phyloP scores from a whole-genome alignment of 2,888 invertebrate genomes.

The Parnassius apollo region DNA sequence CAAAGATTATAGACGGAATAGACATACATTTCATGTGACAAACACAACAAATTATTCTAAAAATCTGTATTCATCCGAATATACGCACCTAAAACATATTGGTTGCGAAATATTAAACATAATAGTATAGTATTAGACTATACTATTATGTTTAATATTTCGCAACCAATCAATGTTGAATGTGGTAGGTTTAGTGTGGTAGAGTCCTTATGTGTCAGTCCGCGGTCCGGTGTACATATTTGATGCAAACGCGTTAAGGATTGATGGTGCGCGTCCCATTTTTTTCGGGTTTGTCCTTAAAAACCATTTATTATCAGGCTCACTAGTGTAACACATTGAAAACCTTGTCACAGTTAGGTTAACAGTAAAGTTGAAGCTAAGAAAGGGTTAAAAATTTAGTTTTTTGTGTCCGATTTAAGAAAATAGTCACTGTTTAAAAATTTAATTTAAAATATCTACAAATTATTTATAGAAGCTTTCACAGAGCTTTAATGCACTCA shows the following conservation, averaged over 20 bases:
- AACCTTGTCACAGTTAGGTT: conserved; percentile 24
- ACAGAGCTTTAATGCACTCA: conserved; percentile 2
- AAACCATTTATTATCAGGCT: conserved; percentile 51
- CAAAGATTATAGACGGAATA: no score
- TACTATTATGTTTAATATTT: no score
- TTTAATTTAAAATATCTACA: not conserved
- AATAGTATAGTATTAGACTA: no score
- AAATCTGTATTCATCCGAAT: no score
- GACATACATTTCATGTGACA: no score
- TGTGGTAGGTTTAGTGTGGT: conserved; percentile 45
- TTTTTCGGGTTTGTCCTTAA: conserved; percentile 45
- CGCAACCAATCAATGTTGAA: no score
- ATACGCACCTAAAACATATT: no score
- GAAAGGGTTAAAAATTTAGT: not conserved
- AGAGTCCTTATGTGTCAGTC: conserved; percentile 51
- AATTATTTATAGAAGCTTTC: conserved; percentile 3
- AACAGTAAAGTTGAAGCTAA: conserved; percentile 7
- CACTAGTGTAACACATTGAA: conserved; percentile 23
- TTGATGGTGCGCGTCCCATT: conserved; percentile 60
- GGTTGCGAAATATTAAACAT: no score
- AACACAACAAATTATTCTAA: no score
- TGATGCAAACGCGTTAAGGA: conserved; percentile 64
- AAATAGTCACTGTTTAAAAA: not conserved
- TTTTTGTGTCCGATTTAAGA: not conserved
- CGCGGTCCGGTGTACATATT: conserved; percentile 60